Evolutionary conservation across 2,113 vertebrate genomes (phyloP), one percentile per base, ranked within the genome.

Genomic region (Ammospiza caudacuta): DNA sequence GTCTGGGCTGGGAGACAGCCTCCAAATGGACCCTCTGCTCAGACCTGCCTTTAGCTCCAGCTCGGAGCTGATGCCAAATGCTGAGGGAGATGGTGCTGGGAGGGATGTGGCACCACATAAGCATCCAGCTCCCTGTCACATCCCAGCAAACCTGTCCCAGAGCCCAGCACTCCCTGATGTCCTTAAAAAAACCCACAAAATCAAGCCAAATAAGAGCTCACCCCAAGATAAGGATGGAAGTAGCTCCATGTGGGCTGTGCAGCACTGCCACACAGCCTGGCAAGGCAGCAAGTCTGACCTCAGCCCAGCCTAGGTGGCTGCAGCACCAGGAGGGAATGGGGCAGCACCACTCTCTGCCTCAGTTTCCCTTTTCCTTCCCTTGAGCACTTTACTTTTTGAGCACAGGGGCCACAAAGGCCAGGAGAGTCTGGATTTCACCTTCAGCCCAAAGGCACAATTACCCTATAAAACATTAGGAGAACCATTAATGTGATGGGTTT

Each of bases 11-110:
- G 58, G 66, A 94, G 59, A 58, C 90, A 75, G 81, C 83, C 46
- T 96, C 94, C 78, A 92, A 87, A 89, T 23, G 43, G 92, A 94
- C 95, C 95, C 93, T 92, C 89, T 46, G 80, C 69, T 84, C 79
- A 67, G 61, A 74, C 64, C 52, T 92, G 88, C 46, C 91, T 72
- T 63, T 4, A 11, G 89, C 73, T 94, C 46, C 87, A 80, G 63
- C 74, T 68, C 1, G 0, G 57, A 79, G 49, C 51, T 10, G 28
- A 27, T 94, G 95, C 83, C 92, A 86, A 91, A n/a, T 1, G 17
- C 59, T 37, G 22, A 74, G 47, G 58, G 62, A 74, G 43, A 72
- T 52, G 55, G 47, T 70, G 83, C 33, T n/a, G 82, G 41, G 23
- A 3, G 5, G 6, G 8, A 31, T 59, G 3, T 20, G 8, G 62